A percentile compares a stretch with the other conserved stretches of the same genome.
Conservation (phyloP, 1,140 invertebrate genomes). For the Calliphora vicina region DNA sequence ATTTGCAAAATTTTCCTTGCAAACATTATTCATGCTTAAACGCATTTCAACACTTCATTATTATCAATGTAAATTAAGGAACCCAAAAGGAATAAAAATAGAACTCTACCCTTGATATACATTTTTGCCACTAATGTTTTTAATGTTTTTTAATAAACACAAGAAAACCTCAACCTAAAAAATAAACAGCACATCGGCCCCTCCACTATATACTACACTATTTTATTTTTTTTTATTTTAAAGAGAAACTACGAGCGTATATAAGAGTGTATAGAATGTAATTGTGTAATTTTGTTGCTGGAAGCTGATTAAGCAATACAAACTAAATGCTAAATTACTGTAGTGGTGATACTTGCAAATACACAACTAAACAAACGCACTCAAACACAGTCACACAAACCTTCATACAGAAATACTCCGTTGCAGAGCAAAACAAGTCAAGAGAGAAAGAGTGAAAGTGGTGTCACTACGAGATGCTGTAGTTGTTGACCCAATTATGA, state of each 20-base stretch:
- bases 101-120: too few relatives aligned
- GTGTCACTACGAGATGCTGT: not conserved
- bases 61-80: too few relatives aligned
- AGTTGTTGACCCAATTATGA: conserved; percentile 5
- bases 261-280: not conserved
- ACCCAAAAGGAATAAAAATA: too few relatives aligned
- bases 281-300: not conserved
- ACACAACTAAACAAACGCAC: not conserved
- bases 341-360: not conserved
- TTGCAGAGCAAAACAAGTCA: not conserved
- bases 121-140: not conserved
- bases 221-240: too few relatives aligned
- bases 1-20: too few relatives aligned
- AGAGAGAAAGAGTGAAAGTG: not conserved
- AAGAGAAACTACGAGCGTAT: not conserved
- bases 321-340: not conserved
- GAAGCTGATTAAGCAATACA: conserved; percentile 7
- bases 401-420: not conserved
- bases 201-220: not conserved
- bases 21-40: too few relatives aligned
- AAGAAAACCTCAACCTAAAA: not conserved
- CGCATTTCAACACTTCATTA: too few relatives aligned
- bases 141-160: not conserved
- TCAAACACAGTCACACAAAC: not conserved
- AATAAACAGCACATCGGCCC: not conserved